A percentile compares a stretch with the other conserved stretches of the same genome.
Conservation (phyloP, 1,140 invertebrate species). For the Brachionus angularis region DNA sequence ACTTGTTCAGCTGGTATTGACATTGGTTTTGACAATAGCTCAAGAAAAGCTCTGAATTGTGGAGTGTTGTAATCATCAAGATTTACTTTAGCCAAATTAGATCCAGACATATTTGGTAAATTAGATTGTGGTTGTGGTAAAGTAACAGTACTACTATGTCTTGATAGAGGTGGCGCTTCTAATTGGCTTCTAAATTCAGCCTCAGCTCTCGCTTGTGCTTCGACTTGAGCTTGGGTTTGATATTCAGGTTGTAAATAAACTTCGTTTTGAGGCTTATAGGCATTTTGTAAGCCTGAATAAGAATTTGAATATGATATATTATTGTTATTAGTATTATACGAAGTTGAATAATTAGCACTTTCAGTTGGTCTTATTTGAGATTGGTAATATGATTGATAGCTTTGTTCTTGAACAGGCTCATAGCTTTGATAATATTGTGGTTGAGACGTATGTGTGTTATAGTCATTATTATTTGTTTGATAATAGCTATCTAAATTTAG, state of each 20-base stretch:
- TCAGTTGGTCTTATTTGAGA: too few relatives aligned
- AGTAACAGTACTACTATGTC: not conserved
- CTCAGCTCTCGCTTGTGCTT: not conserved
- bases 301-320: too few relatives aligned
- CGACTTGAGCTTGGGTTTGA: slow-evolving; percentile 7
- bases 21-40: slow-evolving; percentile 34
- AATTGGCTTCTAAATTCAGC: too few relatives aligned
- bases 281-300: too few relatives aligned
- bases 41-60: slow-evolving; percentile 29
- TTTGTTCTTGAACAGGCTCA: too few relatives aligned
- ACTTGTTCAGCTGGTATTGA: slow-evolving; percentile 26
- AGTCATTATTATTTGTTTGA: too few relatives aligned
- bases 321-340: too few relatives aligned
- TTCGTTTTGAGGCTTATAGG: slow-evolving; percentile 20
- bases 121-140: not conserved
- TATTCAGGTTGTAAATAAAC: slow-evolving; percentile 15
- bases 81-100: slow-evolving; percentile 18
- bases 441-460: too few relatives aligned
- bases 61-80: slow-evolving; percentile 40
- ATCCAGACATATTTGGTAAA: not conserved
- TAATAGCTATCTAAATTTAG: not conserved
- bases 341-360: too few relatives aligned
- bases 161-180: too few relatives aligned
- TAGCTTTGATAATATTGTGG: too few relatives aligned
- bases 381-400: too few relatives aligned